A percentile compares a stretch with the other conserved stretches of the same genome.
These are phyloP conservation scores for Caenorhabditis doughertyi DNA, from an alignment of 2,888 invertebrate genomes.

Conservation along the genomic window DNA sequence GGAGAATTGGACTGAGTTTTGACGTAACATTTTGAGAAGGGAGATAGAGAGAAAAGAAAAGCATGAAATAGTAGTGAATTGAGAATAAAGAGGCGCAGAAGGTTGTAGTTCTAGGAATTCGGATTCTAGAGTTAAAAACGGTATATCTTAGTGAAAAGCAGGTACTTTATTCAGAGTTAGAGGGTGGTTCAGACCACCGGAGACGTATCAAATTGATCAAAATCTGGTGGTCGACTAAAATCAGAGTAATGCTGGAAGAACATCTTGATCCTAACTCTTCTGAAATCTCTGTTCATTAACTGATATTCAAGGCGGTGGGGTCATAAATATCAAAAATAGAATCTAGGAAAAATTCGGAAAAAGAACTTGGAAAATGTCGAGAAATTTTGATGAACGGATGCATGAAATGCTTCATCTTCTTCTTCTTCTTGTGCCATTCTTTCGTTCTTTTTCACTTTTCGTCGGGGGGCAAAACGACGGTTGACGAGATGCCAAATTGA, in stretches of 20 bases:
- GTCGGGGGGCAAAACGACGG: slow-evolving; percentile 13
- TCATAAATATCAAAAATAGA: not conserved
- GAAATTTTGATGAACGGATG: not conserved
- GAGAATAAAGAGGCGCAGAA: slow-evolving; percentile 10
- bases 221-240: too few species aligned
- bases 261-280: too few species aligned
- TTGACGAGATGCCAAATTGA: slow-evolving; percentile 50
- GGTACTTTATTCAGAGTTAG: too few species aligned
- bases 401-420: not conserved
- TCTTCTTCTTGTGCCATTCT: not conserved
- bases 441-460: slow-evolving; percentile 15
- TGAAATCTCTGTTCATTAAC: too few species aligned
- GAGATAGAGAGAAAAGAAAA: slow-evolving; percentile 5
- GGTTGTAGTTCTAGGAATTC: not conserved
- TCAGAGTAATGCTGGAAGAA: too few species aligned
- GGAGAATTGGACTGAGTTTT: slow-evolving; percentile 27
- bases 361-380: not conserved
- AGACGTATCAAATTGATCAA: too few species aligned
- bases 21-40: slow-evolving; percentile 1
- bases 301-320: too few species aligned
- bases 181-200: too few species aligned
- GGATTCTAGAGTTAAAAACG: slow-evolving; percentile 1
- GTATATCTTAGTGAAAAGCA: too few species aligned
- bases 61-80: too few species aligned
- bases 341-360: not conserved